Percentiles rank a stretch among this genome's conserved stretches.
These are phyloP conservation scores for Atrina japonica DNA, from an alignment of 2,888 invertebrate genomes.

Conservation along the genomic window DNA sequence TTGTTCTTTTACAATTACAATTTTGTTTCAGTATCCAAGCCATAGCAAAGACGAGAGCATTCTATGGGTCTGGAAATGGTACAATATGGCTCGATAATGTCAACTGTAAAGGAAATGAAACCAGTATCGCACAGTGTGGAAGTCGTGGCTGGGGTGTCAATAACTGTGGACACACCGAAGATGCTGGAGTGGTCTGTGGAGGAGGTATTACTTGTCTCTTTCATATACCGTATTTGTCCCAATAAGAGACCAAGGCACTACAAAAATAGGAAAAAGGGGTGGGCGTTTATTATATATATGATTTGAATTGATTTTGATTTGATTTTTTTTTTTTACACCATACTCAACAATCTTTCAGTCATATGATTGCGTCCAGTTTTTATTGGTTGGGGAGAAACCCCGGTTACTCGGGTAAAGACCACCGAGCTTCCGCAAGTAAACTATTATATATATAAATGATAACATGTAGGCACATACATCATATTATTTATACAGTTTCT, in stretches of 20 bases:
- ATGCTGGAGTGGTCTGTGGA: constrained; percentile 57
- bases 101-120: constrained; percentile 61
- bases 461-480: too few species aligned
- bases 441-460: too few species aligned
- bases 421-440: too few species aligned
- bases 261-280: too few species aligned
- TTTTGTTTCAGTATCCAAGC: constrained; percentile 52
- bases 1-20: background rate
- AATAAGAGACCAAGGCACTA: too few species aligned
- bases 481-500: too few species aligned
- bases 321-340: background rate
- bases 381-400: too few species aligned
- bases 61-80: constrained; percentile 54
- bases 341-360: background rate
- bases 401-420: too few species aligned
- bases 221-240: background rate
- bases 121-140: constrained; percentile 57
- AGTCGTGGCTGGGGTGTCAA: constrained; percentile 62
- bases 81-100: constrained; percentile 63
- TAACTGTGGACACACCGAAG: constrained; percentile 59
- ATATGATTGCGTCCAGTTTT: too few species aligned
- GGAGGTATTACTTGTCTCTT: constrained; percentile 21
- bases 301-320: too few species aligned
- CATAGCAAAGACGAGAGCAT: constrained; percentile 41
- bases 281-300: too few species aligned